Evolutionary conservation across 2,797 vertebrate genomes (phyloP).

Genomic region (Chiloscyllium punctatum): DNA sequence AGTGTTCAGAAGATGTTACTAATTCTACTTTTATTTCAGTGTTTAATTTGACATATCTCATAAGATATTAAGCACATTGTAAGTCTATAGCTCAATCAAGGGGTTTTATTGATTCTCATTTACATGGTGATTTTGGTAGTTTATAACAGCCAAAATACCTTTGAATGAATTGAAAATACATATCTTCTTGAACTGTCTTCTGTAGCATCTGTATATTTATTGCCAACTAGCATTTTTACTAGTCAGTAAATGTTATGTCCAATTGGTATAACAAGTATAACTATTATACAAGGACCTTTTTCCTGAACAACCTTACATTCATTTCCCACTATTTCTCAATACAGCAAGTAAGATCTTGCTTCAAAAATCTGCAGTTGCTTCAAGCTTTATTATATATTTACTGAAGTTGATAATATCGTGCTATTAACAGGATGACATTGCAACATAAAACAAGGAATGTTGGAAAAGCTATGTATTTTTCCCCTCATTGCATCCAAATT

Average conservation of each 20-base stretch:
- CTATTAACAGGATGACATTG: neutral
- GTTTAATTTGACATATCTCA: neutral
- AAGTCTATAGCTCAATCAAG: neutral
- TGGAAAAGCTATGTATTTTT: neutral
- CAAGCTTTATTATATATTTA: neutral
- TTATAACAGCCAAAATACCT: neutral
- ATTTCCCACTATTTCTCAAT: neutral
- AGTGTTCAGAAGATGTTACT: neutral
- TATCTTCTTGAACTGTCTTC: no score
- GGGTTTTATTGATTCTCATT: neutral
- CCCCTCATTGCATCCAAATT: neutral
- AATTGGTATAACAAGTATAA: neutral
- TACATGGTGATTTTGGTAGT: neutral
- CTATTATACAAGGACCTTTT: neutral
- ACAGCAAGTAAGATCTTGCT: neutral
- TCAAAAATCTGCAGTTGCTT: neutral
- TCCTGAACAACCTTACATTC: neutral
- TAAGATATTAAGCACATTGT: neutral
- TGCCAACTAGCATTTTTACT: neutral
- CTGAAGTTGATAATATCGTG: neutral
- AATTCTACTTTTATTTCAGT: conserved; percentile 9
- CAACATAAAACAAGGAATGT: neutral
- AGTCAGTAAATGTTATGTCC: neutral
- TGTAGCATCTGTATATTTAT: neutral
- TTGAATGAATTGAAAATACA: neutral